Conservation (phyloP, 2,113 vertebrate species). For the Grallaria varia region DNA sequence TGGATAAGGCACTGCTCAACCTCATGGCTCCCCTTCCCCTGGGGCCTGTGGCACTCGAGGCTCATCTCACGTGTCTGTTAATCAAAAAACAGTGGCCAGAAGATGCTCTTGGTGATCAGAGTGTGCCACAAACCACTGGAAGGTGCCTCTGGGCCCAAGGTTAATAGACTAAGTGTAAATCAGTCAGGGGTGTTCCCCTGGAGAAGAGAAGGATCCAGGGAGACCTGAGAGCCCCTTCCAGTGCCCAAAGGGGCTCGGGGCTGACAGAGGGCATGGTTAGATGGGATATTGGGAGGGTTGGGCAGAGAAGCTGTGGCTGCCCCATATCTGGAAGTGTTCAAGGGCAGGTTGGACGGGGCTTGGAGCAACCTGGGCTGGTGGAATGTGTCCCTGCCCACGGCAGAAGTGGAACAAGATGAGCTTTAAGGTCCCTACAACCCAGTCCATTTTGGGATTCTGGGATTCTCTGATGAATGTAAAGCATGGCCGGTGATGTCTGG, state of each 20-base stretch:
- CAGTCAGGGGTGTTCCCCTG: background rate
- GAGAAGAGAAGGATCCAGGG: background rate
- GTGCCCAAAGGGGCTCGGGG: background rate
- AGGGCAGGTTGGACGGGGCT: rapidly evolving
- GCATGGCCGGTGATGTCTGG: background rate
- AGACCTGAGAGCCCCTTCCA: rapidly evolving
- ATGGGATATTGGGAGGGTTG: background rate
- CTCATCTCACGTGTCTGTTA: too few species aligned
- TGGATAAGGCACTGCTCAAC: background rate
- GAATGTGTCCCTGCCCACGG: background rate
- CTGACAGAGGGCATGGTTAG: rapidly evolving
- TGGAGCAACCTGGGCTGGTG: rapidly evolving
- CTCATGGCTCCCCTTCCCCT: background rate
- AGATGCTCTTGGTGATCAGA: background rate
- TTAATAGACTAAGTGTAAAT: background rate
- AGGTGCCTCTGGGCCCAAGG: background rate
- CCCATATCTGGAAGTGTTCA: background rate
- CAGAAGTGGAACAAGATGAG: background rate
- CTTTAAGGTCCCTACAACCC: background rate
- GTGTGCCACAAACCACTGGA: rapidly evolving
- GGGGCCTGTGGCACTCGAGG: background rate
- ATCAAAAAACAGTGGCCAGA: background rate
- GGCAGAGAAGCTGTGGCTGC: background rate
- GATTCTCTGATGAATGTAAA: background rate
- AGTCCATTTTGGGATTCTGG: background rate